Evolutionary conservation across 2,888 invertebrate genomes (phyloP).

Genomic region (Agonum fuliginosum): DNA sequence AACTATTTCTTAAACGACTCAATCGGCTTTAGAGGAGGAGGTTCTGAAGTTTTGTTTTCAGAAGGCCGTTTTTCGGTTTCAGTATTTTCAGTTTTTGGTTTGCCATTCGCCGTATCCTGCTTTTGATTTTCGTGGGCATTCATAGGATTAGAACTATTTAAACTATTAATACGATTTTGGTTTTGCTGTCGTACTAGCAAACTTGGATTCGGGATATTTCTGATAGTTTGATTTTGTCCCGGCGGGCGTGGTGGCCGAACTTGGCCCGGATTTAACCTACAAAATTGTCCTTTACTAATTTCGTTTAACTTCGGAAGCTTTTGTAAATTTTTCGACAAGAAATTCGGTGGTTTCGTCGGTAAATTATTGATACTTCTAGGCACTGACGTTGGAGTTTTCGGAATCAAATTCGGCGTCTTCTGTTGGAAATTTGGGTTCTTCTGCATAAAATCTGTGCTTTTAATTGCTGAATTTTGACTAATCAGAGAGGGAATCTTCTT

Average conservation of each 20-base stretch:
- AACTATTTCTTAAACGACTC: constrained; percentile 49
- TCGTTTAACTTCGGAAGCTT: constrained; percentile 73
- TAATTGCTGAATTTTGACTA: constrained; percentile 16
- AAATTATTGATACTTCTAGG: constrained; percentile 33
- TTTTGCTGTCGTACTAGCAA: constrained; percentile 76
- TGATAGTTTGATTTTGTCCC: constrained; percentile 76
- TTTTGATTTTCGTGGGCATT: not conserved
- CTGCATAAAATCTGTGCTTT: constrained; percentile 19
- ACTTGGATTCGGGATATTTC: constrained; percentile 80
- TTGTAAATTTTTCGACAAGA: constrained; percentile 64
- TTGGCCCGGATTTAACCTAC: constrained; percentile 65
- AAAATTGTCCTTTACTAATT: constrained; percentile 70
- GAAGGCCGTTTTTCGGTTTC: constrained; percentile 43
- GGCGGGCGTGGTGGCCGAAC: constrained; percentile 68
- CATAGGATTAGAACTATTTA: constrained; percentile 45
- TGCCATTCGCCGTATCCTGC: not conserved
- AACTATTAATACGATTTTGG: constrained; percentile 69
- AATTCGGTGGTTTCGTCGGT: constrained; percentile 32
- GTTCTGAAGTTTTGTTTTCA: constrained; percentile 49
- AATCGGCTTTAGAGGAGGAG: constrained; percentile 50
- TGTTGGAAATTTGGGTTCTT: constrained; percentile 24
- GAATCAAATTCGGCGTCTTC: constrained; percentile 4
- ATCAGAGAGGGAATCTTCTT: constrained; percentile 42
- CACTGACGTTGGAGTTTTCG: constrained; percentile 30
- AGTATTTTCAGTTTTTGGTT: constrained; percentile 28